Conservation (phyloP, 2,797 vertebrate genomes). For the Nannoperca obscura region DNA sequence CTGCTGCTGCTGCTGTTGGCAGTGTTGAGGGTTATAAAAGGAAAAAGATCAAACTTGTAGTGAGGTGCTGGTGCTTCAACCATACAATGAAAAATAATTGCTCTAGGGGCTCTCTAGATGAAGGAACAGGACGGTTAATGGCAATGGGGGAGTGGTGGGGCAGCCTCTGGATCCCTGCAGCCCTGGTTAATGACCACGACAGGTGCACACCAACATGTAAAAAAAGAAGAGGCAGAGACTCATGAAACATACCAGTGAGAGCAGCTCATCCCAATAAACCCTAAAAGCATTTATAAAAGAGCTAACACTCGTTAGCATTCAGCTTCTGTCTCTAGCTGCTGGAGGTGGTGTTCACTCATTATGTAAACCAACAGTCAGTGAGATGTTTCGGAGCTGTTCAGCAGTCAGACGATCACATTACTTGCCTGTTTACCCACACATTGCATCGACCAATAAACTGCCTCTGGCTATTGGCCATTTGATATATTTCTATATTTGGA, state of each 20-base stretch:
- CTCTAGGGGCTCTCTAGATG: not conserved
- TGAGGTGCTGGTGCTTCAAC: conserved; percentile 11
- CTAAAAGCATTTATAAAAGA: not conserved
- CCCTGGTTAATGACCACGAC: not conserved
- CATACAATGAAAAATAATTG: conserved; percentile 24
- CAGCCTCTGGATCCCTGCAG: not conserved
- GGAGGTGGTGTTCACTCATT: conserved; percentile 2
- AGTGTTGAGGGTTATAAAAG: conserved; percentile 22
- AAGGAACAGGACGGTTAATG: not conserved
- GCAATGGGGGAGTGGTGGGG: not conserved
- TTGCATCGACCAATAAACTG: conserved; percentile 39
- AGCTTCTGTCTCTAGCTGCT: not conserved
- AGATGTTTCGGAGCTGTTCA: conserved; percentile 31
- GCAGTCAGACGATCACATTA: conserved; percentile 21
- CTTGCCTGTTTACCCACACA: conserved; percentile 28
- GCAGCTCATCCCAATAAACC: not conserved
- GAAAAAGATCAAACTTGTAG: not conserved
- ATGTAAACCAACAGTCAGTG: conserved; percentile 8
- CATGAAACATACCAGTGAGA: not conserved
- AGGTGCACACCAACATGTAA: not conserved
- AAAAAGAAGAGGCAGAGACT: not conserved
- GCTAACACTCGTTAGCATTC: not conserved
- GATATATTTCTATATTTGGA: conserved; percentile 53
- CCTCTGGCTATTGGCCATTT: conserved; percentile 55
- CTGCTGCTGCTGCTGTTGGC: conserved; percentile 9